A percentile compares a stretch with the other conserved stretches of the same genome.
These are phyloP conservation scores for Eutolmus rufibarbis DNA, from an alignment of 2,888 invertebrate species.

Conservation along the genomic window DNA sequence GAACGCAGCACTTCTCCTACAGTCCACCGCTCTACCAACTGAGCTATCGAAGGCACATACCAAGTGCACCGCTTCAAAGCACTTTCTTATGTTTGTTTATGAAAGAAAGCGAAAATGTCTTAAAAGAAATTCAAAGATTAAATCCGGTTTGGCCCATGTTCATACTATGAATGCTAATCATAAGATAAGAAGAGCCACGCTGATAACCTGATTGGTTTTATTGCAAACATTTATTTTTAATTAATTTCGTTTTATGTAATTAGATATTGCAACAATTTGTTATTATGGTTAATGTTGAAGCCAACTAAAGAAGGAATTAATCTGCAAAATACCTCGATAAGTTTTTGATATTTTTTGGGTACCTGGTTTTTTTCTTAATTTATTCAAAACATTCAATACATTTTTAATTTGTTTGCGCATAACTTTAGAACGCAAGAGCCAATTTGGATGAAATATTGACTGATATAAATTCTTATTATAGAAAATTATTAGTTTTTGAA, in stretches of 20 bases:
- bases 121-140: neutral
- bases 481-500: too few relatives aligned
- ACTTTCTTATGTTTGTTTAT: neutral
- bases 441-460: too few relatives aligned
- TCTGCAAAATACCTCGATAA: too few relatives aligned
- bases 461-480: too few relatives aligned
- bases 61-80: neutral
- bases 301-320: too few relatives aligned
- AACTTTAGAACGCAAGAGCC: too few relatives aligned
- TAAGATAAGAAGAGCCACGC: neutral
- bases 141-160: neutral
- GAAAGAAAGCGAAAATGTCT: neutral
- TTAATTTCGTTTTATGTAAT: neutral
- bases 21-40: constrained; percentile 57
- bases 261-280: too few relatives aligned
- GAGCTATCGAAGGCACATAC: constrained; percentile 54
- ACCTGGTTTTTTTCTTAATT: too few relatives aligned
- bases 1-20: constrained; percentile 47
- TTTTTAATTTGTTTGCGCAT: too few relatives aligned
- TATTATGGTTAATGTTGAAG: too few relatives aligned
- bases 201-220: neutral
- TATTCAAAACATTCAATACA: too few relatives aligned
- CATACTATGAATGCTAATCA: neutral
- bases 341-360: too few relatives aligned
- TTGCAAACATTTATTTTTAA: neutral